Percentiles rank a stretch among this genome's conserved stretches.
Conservation (phyloP, 2,797 vertebrate species). For the Chrysolophus pictus region DNA sequence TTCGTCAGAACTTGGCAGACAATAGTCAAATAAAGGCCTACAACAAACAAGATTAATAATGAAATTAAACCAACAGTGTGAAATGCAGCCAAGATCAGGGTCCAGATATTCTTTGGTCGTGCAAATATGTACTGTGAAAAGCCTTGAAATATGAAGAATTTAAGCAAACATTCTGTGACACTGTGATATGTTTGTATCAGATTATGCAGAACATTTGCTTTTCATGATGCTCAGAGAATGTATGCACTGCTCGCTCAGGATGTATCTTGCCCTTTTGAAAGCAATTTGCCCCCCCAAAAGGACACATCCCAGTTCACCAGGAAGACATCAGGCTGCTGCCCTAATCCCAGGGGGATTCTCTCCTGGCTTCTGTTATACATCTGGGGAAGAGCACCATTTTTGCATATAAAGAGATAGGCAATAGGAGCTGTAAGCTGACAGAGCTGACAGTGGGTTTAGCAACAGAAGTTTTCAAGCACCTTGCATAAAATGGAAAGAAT, state of each 20-base stretch:
- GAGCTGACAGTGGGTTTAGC: neutral
- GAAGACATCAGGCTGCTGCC: neutral
- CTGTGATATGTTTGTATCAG: conserved; percentile 5
- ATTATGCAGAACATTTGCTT: conserved; percentile 29
- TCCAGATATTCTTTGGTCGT: neutral
- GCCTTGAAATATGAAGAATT: conserved; percentile 33
- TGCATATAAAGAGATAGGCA: neutral
- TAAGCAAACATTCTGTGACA: conserved; percentile 13
- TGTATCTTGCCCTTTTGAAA: neutral
- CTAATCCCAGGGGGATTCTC: neutral
- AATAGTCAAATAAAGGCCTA: neutral
- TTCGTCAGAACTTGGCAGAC: neutral
- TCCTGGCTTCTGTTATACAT: neutral
- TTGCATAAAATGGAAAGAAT: neutral
- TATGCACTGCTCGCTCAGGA: neutral
- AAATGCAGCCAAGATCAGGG: neutral
- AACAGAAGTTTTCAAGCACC: neutral
- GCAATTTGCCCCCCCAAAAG: neutral
- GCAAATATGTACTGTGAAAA: conserved; percentile 8
- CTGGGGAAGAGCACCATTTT: neutral
- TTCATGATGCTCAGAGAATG: conserved; percentile 1
- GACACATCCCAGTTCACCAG: neutral
- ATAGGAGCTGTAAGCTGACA: neutral
- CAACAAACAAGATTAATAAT: conserved; percentile 16
- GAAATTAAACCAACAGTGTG: neutral